These are phyloP conservation scores for Psix sp. DNA, from an alignment of 1,140 invertebrate species.

Conservation along the genomic window DNA sequence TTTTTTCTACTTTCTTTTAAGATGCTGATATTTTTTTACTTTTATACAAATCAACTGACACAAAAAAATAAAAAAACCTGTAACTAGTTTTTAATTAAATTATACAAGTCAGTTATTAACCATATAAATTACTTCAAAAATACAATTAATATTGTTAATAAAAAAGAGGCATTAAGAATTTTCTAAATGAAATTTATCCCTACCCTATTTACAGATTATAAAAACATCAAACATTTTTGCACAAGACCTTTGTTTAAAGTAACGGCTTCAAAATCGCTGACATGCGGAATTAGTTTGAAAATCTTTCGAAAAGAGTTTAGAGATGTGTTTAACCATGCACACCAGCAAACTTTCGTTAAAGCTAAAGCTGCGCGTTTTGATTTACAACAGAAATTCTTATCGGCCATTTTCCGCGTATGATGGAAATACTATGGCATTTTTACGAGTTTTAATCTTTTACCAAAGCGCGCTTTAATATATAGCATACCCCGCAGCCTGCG, in stretches of 20 bases:
- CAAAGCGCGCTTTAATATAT: conserved; percentile 11
- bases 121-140: too few relatives aligned
- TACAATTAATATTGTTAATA: too few relatives aligned
- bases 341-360: conserved; percentile 62
- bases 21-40: too few relatives aligned
- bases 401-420: conserved; percentile 56
- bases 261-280: conserved; percentile 10
- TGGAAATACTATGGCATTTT: conserved; percentile 32
- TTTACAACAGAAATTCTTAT: conserved; percentile 66
- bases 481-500: background rate
- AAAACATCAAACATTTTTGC: conserved; percentile 35
- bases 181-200: too few relatives aligned
- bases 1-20: too few relatives aligned
- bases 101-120: too few relatives aligned
- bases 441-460: conserved; percentile 41
- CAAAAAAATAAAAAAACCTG: too few relatives aligned
- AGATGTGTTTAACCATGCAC: conserved; percentile 57
- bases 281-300: conserved; percentile 24
- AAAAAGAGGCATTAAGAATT: too few relatives aligned
- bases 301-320: too few relatives aligned
- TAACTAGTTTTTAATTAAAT: too few relatives aligned
- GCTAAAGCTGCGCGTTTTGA: too few relatives aligned
- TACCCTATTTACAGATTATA: conserved; percentile 13
- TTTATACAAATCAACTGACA: too few relatives aligned
- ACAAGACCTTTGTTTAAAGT: conserved; percentile 12